Conservation (phyloP, 2,797 vertebrate genomes). For the Enteromius trimaculatus region DNA sequence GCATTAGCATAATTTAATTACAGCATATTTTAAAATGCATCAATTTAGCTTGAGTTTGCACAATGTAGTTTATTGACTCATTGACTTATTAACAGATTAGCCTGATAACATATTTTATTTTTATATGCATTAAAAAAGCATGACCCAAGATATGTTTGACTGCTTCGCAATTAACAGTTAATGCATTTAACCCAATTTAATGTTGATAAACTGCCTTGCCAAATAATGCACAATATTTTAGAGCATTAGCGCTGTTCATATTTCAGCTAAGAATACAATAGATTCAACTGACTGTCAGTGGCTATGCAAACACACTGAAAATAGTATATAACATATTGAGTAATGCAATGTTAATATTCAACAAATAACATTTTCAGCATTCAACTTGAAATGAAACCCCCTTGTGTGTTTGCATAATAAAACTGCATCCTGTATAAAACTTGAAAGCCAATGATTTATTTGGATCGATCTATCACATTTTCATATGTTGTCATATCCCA, state of each 20-base stretch:
- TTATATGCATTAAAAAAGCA: not conserved
- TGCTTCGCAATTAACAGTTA: not conserved
- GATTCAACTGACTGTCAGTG: not conserved
- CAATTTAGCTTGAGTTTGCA: not conserved
- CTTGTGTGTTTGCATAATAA: not conserved
- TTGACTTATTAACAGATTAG: not conserved
- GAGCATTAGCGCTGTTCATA: not conserved
- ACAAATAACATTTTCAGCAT: not conserved
- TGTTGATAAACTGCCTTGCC: not conserved
- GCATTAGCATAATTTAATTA: conserved; percentile 6
- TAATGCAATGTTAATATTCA: not conserved
- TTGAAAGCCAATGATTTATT: not conserved
- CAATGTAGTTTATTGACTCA: not conserved
- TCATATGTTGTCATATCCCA: conserved; percentile 1
- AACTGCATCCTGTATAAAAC: not conserved
- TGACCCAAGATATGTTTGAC: not conserved
- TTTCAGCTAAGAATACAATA: not conserved
- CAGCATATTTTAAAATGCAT: not conserved
- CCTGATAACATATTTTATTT: not conserved
- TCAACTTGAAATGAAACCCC: not conserved
- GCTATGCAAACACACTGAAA: not conserved
- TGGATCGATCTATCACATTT: not conserved
- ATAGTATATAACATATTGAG: no score
- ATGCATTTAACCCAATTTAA: not conserved
- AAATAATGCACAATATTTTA: not conserved